Base-by-base conservation (phyloP, 2,113 vertebrate species). In the Tyto alba region DNA sequence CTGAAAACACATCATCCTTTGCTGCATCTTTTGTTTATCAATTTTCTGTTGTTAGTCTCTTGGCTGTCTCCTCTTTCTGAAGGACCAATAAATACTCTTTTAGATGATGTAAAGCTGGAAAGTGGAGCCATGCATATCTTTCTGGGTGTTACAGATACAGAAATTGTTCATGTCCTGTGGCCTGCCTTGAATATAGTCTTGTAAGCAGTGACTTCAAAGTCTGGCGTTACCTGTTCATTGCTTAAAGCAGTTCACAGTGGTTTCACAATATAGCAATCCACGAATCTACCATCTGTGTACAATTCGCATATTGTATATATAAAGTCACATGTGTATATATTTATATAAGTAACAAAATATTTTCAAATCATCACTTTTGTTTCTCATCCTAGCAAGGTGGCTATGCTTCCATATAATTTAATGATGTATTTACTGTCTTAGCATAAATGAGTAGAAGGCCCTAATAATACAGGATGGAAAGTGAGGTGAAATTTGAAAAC, bases 241-340 rank as follows among this genome's bases (percentile, higher is more conserved):
- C 41, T 77, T 69, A n/a, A 47, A 68, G 50, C 12, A 43, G 16
- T 38, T 88, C 34, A 56, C 22, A 62, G 40, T 34, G 26, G 12
- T 53, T 81, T 69, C 41, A 66, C 14, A 34, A 6, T 16, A 13
- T 2, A 34, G 59, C 55, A 89, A 68, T 41, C 13, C 63, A 43
- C 8, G 29, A 23, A 60, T 84, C 22, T 26, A 2, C 22, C 26
- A 30, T 16, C 48, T 56, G 21, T 30, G 10, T 36, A 21, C 21
- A 57, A 21, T 23, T 68, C 19, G 5, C 16, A 4, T 16, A 10
- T 7, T 40, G 10, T 11, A 38, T 22, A 10, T 47, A 15, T 53
- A 34, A 79, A 52, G 13, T 52, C 27, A 22, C 13, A 7, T 6
- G 10, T 1, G 0, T 3, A 1, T 56, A 13, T 66, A 20, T 78